Base-by-base conservation (phyloP, 2,113 vertebrate genomes). In the Bambusicola thoracicus region DNA sequence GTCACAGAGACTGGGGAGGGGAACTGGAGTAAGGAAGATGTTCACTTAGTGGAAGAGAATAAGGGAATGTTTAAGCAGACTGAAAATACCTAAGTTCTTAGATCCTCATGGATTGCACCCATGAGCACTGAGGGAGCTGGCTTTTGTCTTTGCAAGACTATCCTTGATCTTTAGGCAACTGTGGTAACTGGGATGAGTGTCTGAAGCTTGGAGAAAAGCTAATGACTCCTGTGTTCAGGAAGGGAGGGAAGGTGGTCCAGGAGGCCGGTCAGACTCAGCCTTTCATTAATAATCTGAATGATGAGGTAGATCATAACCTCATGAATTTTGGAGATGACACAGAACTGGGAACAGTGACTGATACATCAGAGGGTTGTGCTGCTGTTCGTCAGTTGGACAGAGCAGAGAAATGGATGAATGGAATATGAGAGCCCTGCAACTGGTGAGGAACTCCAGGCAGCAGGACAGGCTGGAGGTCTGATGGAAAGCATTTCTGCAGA, bases 281-380 rank as follows among this genome's bases (percentile, higher is more conserved):
- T 3, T 38, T 68, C 55, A 44, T 13, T 56, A 38, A 40, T 15
- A 10, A 67, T 25, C 16, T 27, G 11, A 18, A 20, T 8, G 27
- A 43, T 11, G 8, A 12, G 14, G 12, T 10, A 73, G 12, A 62
- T 17, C 8, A 8, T 13, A 44, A 29, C 6, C 27, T 49, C 22
- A 15, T 13, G 7, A 63, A 44, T 11, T 44, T 38, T 62, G 34
- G 22, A 44, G 48, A 30, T 58, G 22, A 34, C 32, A 49, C 5
- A 30, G 41, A 74, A 62, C 14, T 46, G 15, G 59, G 7, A 79
- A 15, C 11, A 36, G 30, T 8, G 21, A 43, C 59, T 48, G 30
- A 19, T 41, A 34, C 0, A 2, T 13, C 36, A 66, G 27, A 59
- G 27, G 13, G 49, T 13, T 1, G 0, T 13, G 10, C 22, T 90